Percentiles rank a stretch among this genome's conserved stretches.
phyloP scores from a whole-genome alignment of 2,888 invertebrate genomes.

The Calephelis perditalis region DNA sequence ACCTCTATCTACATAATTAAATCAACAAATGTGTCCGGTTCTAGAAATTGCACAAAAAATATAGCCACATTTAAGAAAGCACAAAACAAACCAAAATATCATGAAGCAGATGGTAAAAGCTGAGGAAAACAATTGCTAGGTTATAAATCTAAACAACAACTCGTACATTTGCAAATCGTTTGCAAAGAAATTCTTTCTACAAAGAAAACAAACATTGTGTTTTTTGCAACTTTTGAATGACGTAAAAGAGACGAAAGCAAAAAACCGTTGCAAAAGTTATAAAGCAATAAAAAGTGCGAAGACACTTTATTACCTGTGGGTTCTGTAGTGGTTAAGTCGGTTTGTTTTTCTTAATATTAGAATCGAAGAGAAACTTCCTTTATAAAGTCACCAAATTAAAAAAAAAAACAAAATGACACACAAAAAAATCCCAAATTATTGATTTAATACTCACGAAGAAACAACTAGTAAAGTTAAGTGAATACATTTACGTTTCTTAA shows the following conservation, averaged over 20 bases:
- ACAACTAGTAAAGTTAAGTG: too few relatives aligned
- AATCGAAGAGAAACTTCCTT: too few relatives aligned
- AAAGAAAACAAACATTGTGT: constrained; percentile 1
- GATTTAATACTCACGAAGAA: too few relatives aligned
- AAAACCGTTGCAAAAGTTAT: constrained; percentile 1
- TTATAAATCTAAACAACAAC: not conserved
- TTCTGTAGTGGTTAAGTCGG: too few relatives aligned
- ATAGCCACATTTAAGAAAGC: too few relatives aligned
- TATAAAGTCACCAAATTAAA: too few relatives aligned
- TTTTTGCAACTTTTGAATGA: constrained; percentile 6
- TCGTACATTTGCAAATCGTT: not conserved
- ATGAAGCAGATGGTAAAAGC: not conserved
- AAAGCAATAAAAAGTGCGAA: not conserved
- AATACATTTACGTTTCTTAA: too few relatives aligned
- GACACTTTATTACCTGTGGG: too few relatives aligned
- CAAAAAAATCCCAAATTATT: too few relatives aligned
- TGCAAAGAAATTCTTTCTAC: constrained; percentile 8
- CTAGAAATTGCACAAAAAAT: not conserved
- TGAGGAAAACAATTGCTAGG: not conserved
- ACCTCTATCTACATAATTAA: not conserved
- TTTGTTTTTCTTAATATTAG: too few relatives aligned
- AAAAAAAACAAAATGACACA: too few relatives aligned
- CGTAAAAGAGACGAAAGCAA: not conserved
- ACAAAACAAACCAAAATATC: not conserved
- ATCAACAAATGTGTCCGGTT: not conserved